Evolutionary conservation across 2,113 vertebrate genomes (phyloP), one percentile per base, ranked within the genome.

Genomic region (Copsychus sechellarum): DNA sequence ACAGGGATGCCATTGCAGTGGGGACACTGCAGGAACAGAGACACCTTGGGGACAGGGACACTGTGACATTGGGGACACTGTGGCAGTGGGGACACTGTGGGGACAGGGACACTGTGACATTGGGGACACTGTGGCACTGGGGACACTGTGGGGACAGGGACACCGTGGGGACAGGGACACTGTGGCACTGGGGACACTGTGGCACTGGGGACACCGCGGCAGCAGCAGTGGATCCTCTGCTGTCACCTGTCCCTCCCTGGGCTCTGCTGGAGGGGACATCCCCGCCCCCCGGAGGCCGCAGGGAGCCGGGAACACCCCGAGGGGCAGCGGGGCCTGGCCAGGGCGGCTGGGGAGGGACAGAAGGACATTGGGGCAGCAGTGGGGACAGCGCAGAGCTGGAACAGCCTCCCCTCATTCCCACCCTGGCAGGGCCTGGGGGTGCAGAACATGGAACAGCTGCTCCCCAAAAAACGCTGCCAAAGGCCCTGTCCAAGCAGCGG

Each of bases 321-420:
- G 54, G 54, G 54, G 18, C 48, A 14, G 8, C 23, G 19, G 56
- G 51, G 21, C 19, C 19, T 0, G 17, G 8, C 5, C 4, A 2
- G 15, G 33, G 12, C 36, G 36, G 36, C 17, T 0, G 14, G n/a
- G 28, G 47, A 24, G 7, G 60, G 71, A 25, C 36, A 22, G 29
- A 4, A 11, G 45, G 45, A 43, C 43, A 43, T 9, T 9, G 43
- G 43, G 43, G 43, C 43, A 43, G 43, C 43, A 38, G 38, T 38
- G 42, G 0, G 18, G 36, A 12, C 9, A 28, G 24, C 8, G 42
- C 19, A 45, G 21, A 47, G 45, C 58, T 15, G 38, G 21, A 12
- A 25, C 33, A 5, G 14, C 43, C 40, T 0, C 15, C 45, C 2
- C 2, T 0, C 13, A 3, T 1, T 1, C 6, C 3, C 82, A 8